Evolutionary conservation across 2,113 vertebrate genomes (phyloP).

Genomic region (Alligator mississippiensis): DNA sequence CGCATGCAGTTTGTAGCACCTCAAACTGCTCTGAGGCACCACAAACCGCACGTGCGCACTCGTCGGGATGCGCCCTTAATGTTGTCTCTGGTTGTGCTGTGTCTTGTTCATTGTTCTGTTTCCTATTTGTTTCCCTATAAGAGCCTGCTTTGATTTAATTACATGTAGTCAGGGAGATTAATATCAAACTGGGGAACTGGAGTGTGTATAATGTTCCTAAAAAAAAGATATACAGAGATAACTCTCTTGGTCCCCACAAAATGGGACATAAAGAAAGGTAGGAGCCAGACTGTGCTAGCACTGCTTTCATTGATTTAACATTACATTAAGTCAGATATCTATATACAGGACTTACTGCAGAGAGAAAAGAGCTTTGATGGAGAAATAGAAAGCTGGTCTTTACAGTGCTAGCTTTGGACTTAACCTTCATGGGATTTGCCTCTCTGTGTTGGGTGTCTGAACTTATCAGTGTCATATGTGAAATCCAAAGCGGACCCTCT

Average conservation of each 20-base stretch:
- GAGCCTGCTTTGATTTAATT: neutral
- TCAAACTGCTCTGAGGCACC: no score
- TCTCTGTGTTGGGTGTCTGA: neutral
- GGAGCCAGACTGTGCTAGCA: neutral
- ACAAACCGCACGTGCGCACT: neutral
- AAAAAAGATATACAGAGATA: neutral
- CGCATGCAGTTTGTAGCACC: no score
- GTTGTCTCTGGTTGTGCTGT: neutral
- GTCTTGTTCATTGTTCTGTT: neutral
- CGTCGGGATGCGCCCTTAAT: neutral
- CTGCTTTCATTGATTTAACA: neutral
- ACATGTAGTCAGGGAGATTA: neutral
- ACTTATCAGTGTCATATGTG: accelerated
- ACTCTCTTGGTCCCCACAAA: neutral
- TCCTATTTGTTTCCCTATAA: neutral
- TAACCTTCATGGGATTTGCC: neutral
- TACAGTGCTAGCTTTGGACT: neutral
- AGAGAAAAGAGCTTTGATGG: neutral
- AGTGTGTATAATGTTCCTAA: neutral
- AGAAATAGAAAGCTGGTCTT: accelerated
- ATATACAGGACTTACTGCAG: neutral
- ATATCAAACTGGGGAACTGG: neutral
- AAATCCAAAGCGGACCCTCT: neutral
- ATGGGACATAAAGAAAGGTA: accelerated
- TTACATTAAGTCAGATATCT: neutral